phyloP scores from a whole-genome alignment of 2,888 invertebrate species.

The Dioctria rufipes region DNA sequence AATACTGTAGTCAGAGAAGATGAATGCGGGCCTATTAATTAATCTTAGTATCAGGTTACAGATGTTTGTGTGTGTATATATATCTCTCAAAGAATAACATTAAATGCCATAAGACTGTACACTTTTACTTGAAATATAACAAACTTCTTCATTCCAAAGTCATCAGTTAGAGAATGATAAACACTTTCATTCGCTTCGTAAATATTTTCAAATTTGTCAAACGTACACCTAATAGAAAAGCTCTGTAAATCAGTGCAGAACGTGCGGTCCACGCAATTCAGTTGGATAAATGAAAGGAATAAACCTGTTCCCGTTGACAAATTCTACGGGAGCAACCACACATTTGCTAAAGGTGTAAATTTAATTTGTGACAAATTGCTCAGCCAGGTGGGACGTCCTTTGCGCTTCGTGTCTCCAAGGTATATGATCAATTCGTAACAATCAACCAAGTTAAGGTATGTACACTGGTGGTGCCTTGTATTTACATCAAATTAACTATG shows the following conservation, averaged over 20 bases:
- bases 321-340: conserved; percentile 38
- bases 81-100: too few relatives aligned
- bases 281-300: conserved; percentile 41
- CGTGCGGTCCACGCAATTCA: conserved; percentile 38
- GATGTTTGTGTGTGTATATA: too few relatives aligned
- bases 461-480: background rate
- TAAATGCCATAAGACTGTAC: too few relatives aligned
- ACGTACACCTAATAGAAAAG: conserved; percentile 39
- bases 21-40: too few relatives aligned
- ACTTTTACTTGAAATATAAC: too few relatives aligned
- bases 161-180: background rate
- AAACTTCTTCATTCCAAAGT: too few relatives aligned
- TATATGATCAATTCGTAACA: conserved; percentile 30
- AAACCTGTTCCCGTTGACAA: conserved; percentile 38
- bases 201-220: conserved; percentile 38
- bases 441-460: conserved; percentile 13
- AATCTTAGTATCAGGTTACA: too few relatives aligned
- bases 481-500: conserved; percentile 37
- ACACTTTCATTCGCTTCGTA: background rate
- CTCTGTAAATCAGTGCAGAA: conserved; percentile 30
- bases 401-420: conserved; percentile 11
- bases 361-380: conserved; percentile 45
- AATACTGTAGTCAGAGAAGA: too few relatives aligned
- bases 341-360: conserved; percentile 42
- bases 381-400: conserved; percentile 29